Percentiles rank a stretch among this genome's conserved stretches.
phyloP scores from a whole-genome alignment of 2,888 invertebrate species.

The Cacoxenus indagator region DNA sequence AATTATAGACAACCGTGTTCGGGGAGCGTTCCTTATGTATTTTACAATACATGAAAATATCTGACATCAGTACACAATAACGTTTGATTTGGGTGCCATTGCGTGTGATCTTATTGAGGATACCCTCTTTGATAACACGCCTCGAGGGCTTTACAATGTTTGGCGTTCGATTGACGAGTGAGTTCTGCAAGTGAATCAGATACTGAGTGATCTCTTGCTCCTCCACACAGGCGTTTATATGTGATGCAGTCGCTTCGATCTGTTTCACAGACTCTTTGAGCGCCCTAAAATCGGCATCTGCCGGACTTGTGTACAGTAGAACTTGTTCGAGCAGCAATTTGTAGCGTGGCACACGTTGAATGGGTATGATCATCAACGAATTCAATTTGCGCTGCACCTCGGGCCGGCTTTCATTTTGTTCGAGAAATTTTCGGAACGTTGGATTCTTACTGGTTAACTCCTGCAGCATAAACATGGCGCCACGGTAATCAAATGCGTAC shows the following conservation, averaged over 20 bases:
- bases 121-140: constrained; percentile 79
- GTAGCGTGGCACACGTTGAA: constrained; percentile 84
- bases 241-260: constrained; percentile 78
- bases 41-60: constrained; percentile 82
- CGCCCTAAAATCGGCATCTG: constrained; percentile 74
- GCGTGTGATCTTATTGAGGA: constrained; percentile 74
- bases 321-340: constrained; percentile 80
- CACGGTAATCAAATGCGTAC: constrained; percentile 82
- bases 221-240: constrained; percentile 81
- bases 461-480: constrained; percentile 75
- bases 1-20: constrained; percentile 74
- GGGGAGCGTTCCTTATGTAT: constrained; percentile 72
- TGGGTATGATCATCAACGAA: constrained; percentile 81
- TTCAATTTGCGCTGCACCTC: constrained; percentile 80
- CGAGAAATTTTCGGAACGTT: constrained; percentile 74
- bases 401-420: constrained; percentile 77
- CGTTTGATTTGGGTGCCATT: constrained; percentile 73
- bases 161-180: constrained; percentile 75
- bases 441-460: constrained; percentile 72
- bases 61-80: constrained; percentile 80
- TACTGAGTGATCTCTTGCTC: constrained; percentile 81
- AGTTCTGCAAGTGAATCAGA: constrained; percentile 78
- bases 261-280: constrained; percentile 77
- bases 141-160: constrained; percentile 77
- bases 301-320: constrained; percentile 74